Conservation (phyloP, 1,140 invertebrate genomes). For the Schmidtea mediterranea region DNA sequence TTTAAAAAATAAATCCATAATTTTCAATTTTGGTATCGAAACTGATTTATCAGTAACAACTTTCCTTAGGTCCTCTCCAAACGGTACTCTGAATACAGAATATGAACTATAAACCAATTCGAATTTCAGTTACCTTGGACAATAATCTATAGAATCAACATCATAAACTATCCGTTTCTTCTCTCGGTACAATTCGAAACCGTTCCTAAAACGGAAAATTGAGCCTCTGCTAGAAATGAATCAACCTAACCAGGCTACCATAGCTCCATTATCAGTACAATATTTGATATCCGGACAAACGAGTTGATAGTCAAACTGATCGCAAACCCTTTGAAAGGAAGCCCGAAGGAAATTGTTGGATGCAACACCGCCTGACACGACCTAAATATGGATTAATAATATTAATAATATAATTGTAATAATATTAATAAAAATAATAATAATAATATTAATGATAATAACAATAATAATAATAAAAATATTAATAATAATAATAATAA, state of each 20-base stretch:
- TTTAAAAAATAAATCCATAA: too few relatives aligned
- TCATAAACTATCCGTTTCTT: too few relatives aligned
- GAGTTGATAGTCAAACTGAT: constrained; percentile 36
- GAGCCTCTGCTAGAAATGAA: too few relatives aligned
- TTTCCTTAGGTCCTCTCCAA: too few relatives aligned
- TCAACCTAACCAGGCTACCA: constrained; percentile 63
- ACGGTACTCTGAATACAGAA: too few relatives aligned
- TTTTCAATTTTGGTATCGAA: too few relatives aligned
- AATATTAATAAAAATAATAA: constrained; percentile 20
- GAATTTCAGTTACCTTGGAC: too few relatives aligned
- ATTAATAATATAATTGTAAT: background rate
- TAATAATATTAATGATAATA: constrained; percentile 5
- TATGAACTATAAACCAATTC: too few relatives aligned
- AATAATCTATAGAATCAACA: too few relatives aligned
- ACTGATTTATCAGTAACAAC: too few relatives aligned
- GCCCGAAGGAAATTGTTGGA: constrained; percentile 54
- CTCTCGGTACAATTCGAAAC: too few relatives aligned
- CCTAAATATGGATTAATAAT: constrained; percentile 27
- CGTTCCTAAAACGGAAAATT: too few relatives aligned
- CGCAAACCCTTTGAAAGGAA: constrained; percentile 39
- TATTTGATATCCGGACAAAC: constrained; percentile 48
- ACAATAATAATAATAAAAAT: constrained; percentile 2
- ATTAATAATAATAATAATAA: constrained; percentile 9
- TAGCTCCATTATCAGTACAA: constrained; percentile 91
- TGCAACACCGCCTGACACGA: constrained; percentile 78